Conservation (phyloP, 1,140 invertebrate species). For the Drosophila kohkoa region DNA sequence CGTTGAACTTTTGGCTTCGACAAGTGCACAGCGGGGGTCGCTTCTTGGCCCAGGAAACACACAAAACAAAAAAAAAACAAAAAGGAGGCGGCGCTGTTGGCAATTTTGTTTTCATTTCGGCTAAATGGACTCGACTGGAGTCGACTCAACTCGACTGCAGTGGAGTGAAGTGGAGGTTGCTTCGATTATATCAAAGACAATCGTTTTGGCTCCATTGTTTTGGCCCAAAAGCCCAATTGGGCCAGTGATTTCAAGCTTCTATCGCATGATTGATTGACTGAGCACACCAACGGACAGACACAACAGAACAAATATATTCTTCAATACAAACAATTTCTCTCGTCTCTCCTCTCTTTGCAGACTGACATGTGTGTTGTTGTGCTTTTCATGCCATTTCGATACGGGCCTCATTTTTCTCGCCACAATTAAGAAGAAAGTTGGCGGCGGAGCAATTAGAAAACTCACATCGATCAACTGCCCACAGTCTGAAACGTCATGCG, state of each 20-base stretch:
- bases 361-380: slow-evolving; percentile 43
- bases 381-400: slow-evolving; percentile 82
- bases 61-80: not conserved
- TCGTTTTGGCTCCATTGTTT: slow-evolving; percentile 54
- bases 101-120: slow-evolving; percentile 74
- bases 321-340: slow-evolving; percentile 65
- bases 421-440: slow-evolving; percentile 82
- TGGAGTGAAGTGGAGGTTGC: slow-evolving; percentile 5
- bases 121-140: slow-evolving; percentile 59
- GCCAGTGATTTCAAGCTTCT: slow-evolving; percentile 65
- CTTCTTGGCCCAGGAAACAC: slow-evolving; percentile 46
- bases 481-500: slow-evolving; percentile 48
- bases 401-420: slow-evolving; percentile 80
- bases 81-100: slow-evolving; percentile 43
- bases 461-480: slow-evolving; percentile 76
- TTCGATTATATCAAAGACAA: slow-evolving; percentile 51
- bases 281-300: slow-evolving; percentile 22
- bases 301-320: slow-evolving; percentile 62
- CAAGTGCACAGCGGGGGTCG: slow-evolving; percentile 81
- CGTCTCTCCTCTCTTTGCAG: slow-evolving; percentile 28
- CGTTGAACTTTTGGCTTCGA: slow-evolving; percentile 81
- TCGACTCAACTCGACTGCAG: slow-evolving; percentile 4
- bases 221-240: slow-evolving; percentile 62
- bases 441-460: slow-evolving; percentile 75
- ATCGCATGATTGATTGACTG: slow-evolving; percentile 71